These are phyloP conservation scores for Micrasema longulum DNA, from an alignment of 1,140 invertebrate genomes.

Conservation along the genomic window DNA sequence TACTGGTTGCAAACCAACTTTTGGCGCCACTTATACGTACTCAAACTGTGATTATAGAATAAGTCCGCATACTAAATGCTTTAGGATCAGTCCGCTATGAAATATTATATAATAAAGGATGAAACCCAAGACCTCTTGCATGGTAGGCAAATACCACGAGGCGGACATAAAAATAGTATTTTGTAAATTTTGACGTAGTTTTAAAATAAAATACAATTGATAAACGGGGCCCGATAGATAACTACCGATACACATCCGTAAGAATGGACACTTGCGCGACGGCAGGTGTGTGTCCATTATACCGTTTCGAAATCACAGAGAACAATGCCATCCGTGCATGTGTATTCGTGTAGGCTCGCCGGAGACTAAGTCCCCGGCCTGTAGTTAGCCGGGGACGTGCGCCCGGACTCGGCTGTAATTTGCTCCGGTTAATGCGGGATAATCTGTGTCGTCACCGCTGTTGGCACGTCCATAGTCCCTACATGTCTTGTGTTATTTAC, in stretches of 20 bases:
- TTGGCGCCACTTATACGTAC: too few species aligned
- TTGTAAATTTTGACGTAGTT: not conserved
- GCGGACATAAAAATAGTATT: not conserved
- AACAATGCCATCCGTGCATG: slow-evolving; percentile 34
- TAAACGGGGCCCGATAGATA: slow-evolving; percentile 1
- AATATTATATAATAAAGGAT: too few species aligned
- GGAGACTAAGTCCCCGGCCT: not conserved
- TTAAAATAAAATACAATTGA: not conserved
- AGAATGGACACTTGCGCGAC: slow-evolving; percentile 30
- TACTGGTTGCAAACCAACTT: too few species aligned
- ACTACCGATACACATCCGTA: slow-evolving; percentile 33
- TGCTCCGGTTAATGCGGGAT: slow-evolving; percentile 49
- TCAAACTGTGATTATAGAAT: too few species aligned
- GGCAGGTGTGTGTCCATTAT: slow-evolving; percentile 40
- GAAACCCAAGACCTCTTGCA: too few species aligned
- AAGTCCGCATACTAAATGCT: too few species aligned
- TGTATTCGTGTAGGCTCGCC: slow-evolving; percentile 3
- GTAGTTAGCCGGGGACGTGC: slow-evolving; percentile 34
- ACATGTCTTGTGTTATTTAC: slow-evolving; percentile 51
- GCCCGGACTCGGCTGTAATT: slow-evolving; percentile 44
- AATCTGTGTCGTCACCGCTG: slow-evolving; percentile 42
- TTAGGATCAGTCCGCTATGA: too few species aligned
- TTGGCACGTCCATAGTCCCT: slow-evolving; percentile 47
- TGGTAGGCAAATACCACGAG: too few species aligned
- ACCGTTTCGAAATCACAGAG: slow-evolving; percentile 41